Conservation (phyloP, 2,113 vertebrate genomes). For the Carollia perspicillata region DNA sequence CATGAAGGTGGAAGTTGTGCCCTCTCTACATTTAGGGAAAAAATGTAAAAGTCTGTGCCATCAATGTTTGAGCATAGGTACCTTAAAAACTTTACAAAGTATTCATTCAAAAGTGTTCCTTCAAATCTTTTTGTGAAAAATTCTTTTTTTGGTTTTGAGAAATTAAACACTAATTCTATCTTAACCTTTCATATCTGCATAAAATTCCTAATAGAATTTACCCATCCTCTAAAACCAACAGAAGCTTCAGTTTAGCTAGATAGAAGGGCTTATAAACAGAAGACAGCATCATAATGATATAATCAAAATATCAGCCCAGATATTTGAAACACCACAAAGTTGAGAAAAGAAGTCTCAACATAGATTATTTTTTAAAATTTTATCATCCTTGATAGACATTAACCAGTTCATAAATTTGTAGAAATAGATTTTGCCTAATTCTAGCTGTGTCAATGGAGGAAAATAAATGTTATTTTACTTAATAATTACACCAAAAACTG, state of each 20-base stretch:
- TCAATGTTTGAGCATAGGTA: not conserved
- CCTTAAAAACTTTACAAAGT: not conserved
- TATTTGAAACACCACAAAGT: not conserved
- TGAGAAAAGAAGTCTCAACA: not conserved
- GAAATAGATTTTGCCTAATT: not conserved
- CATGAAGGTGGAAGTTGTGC: not conserved
- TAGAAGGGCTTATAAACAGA: not conserved
- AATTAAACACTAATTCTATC: not conserved
- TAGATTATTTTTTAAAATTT: not conserved
- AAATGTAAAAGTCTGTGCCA: not conserved
- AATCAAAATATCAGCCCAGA: not conserved
- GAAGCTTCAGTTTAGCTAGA: not conserved
- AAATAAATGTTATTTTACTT: not conserved
- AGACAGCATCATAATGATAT: not conserved
- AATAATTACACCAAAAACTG: not conserved
- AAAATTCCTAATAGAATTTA: not conserved
- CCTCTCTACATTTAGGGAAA: not conserved
- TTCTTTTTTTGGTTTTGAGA: not conserved
- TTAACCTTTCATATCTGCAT: not conserved
- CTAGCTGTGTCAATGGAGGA: not conserved
- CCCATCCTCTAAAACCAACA: not conserved
- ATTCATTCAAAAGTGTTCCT: not conserved
- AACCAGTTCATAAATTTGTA: not conserved
- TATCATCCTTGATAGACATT: slow-evolving; percentile 13
- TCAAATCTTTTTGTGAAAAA: not conserved